These are phyloP conservation scores for Eupleurogrammus muticus DNA, from an alignment of 2,797 vertebrate genomes.

Conservation along the genomic window DNA sequence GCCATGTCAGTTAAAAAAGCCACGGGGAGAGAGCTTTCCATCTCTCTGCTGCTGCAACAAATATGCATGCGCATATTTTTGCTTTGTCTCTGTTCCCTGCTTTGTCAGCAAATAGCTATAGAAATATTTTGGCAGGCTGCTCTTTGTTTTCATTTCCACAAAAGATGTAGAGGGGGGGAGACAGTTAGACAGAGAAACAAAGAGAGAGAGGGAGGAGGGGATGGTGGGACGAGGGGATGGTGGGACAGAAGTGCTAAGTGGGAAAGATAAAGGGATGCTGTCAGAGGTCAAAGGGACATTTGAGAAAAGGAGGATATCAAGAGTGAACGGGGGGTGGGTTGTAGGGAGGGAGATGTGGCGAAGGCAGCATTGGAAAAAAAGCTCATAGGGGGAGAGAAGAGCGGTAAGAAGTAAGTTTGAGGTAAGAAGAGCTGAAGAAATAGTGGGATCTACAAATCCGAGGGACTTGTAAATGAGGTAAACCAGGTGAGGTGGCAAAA, in stretches of 20 bases:
- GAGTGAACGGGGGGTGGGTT: neutral
- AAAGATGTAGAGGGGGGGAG: conserved; percentile 78
- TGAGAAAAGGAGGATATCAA: conserved; percentile 15
- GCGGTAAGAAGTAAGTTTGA: neutral
- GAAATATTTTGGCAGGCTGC: conserved; percentile 87
- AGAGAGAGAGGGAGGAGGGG: conserved; percentile 13
- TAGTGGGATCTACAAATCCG: neutral
- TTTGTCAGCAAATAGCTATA: conserved; percentile 87
- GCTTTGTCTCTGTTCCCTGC: conserved; percentile 84
- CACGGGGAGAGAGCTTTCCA: conserved; percentile 71
- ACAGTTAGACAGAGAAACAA: conserved; percentile 20
- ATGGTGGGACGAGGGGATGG: neutral
- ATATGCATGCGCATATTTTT: conserved; percentile 84
- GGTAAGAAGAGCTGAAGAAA: neutral
- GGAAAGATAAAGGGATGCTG: conserved; percentile 67
- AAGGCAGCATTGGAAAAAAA: neutral
- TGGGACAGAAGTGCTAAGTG: conserved; percentile 37
- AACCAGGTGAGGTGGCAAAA: conserved; percentile 29
- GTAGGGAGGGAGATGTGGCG: neutral
- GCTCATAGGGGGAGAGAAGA: neutral
- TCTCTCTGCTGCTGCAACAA: conserved; percentile 83
- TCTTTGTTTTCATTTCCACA: conserved; percentile 88
- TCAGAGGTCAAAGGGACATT: conserved; percentile 44
- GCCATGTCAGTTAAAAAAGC: conserved; percentile 74
- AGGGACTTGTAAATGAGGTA: conserved; percentile 15